Evolutionary conservation across 2,113 vertebrate genomes (phyloP).

Genomic region (Malurus alboscapulatus): DNA sequence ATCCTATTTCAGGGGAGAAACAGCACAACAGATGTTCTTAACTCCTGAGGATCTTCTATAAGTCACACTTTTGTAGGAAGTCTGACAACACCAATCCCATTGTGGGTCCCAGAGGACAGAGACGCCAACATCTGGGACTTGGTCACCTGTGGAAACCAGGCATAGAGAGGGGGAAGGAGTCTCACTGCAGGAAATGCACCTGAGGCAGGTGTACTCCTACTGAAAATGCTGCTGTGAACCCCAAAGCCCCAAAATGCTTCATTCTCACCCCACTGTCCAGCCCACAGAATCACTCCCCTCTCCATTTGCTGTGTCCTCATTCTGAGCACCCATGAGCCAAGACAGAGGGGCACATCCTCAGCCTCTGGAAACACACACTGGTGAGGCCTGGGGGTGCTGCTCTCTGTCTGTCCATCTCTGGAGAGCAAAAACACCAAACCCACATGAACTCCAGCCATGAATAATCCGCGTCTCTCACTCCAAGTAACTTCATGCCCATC

Average conservation of each 20-base stretch:
- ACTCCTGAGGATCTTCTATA: neutral
- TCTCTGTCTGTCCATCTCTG: neutral
- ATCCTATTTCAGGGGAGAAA: neutral
- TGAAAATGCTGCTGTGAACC: neutral
- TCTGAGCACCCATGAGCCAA: rapidly evolving
- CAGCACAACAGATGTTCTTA: neutral
- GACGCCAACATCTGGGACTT: neutral
- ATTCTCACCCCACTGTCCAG: rapidly evolving
- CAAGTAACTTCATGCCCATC: rapidly evolving
- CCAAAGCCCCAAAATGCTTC: neutral
- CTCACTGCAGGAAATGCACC: neutral
- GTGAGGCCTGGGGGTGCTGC: rapidly evolving
- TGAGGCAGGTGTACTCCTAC: rapidly evolving
- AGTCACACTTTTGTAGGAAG: neutral
- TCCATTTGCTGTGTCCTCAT: rapidly evolving
- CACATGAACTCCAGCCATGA: rapidly evolving
- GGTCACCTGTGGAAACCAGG: rapidly evolving
- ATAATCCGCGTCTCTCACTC: rapidly evolving
- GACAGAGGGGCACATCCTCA: neutral
- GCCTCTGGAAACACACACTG: rapidly evolving
- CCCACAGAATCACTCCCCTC: rapidly evolving
- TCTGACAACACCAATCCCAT: neutral
- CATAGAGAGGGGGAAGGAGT: neutral
- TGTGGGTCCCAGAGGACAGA: neutral
- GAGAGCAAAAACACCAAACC: neutral